A percentile compares a stretch with the other conserved stretches of the same genome.
These are phyloP conservation scores for Meloidogyne exigua DNA, from an alignment of 1,140 invertebrate species.

Conservation along the genomic window DNA sequence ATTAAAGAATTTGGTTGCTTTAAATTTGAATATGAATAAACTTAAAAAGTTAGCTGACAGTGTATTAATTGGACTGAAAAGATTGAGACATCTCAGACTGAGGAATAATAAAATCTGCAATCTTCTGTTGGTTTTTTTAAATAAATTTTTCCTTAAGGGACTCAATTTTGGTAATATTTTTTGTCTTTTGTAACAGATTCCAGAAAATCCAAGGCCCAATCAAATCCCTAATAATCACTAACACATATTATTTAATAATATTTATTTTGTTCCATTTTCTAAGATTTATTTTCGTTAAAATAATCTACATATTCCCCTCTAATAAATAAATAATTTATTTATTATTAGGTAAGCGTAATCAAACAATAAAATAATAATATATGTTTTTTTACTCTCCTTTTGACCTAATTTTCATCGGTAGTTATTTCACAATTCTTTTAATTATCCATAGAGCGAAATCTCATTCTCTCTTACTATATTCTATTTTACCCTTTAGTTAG, in stretches of 20 bases:
- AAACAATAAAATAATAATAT: background rate
- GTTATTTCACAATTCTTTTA: background rate
- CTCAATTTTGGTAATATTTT: too few species aligned
- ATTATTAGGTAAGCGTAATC: background rate
- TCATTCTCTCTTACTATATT: too few species aligned
- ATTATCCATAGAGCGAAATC: background rate
- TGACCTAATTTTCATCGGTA: background rate
- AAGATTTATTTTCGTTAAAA: too few species aligned
- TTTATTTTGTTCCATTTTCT: too few species aligned
- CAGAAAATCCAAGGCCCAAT: too few species aligned
- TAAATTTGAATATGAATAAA: slow-evolving; percentile 52
- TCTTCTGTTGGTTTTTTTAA: slow-evolving; percentile 47
- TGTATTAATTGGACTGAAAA: slow-evolving; percentile 42
- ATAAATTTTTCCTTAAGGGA: too few species aligned
- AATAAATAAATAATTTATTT: background rate
- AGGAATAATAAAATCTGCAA: slow-evolving; percentile 52
- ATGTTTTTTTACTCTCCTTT: background rate
- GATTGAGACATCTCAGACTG: slow-evolving; percentile 49
- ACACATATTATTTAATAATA: too few species aligned
- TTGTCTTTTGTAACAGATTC: too few species aligned
- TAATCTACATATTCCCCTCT: background rate
- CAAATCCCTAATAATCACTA: too few species aligned
- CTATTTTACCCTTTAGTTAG: background rate
- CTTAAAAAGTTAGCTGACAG: slow-evolving; percentile 47
- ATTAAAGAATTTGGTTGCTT: slow-evolving; percentile 34